Evolutionary conservation across 2,113 vertebrate species (phyloP), one percentile per base, ranked within the genome.

Genomic region (Azemiops feae): DNA sequence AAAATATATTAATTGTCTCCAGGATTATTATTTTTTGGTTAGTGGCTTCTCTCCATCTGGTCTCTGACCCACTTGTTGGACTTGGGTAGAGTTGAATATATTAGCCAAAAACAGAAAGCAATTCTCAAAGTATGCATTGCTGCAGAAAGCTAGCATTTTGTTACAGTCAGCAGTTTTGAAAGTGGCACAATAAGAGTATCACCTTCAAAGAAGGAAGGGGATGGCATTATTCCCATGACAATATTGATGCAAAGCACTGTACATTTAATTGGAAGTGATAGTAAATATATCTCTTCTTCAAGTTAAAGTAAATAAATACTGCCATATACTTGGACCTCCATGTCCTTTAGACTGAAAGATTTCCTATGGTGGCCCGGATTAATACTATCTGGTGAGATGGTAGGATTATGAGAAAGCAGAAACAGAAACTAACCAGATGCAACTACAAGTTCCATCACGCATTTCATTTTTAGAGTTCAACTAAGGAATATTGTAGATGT

Each of bases 121-220:
- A 12, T n/a, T 43, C 88, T 53, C 64, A 94, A 89, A 60, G 89
- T 64, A 87, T 55, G 43, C 27, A 30, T 45, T 30, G 47, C 93
- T 30, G 47, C 74, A 50, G 53, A 91, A 20, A 85, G n/a, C 52
- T 34, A 39, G 39, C 6, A 85, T 85, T 89, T 85, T 57, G 27
- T 81, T 30, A 11, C 18, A 43, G 20, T 88, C 27, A 85, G 53
- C 69, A 64, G n/a, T 93, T 90, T 86, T 90, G 54, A 54, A 60
- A 90, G 47, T 43, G 34, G 54, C 74, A 90, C 74, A 86, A 86
- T 90, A 53, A 92, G 34, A 45, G 55, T 20, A 87, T 90, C 45
- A 64, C 74, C 74, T 90, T 93, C n/a, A 39, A 22, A 53, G 74
- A 87, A 90, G 23, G 55, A 90, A 93, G 30, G 92, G n/a, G 55